Conservation (phyloP, 2,797 vertebrate genomes). For the Helarctos malayanus region DNA sequence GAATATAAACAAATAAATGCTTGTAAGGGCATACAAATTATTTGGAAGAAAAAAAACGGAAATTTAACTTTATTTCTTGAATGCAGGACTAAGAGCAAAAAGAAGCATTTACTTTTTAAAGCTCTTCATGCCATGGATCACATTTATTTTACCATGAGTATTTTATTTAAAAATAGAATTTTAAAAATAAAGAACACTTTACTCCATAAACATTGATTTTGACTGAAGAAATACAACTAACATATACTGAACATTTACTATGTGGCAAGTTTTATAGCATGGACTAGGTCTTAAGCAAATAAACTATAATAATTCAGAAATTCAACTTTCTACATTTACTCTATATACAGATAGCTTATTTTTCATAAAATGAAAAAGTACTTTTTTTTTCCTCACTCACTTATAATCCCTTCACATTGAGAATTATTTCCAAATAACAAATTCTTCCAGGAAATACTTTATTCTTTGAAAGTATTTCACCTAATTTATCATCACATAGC, state of each 20-base stretch:
- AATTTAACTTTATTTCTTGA: constrained; percentile 42
- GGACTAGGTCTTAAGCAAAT: background rate
- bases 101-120: constrained; percentile 34
- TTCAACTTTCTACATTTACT: constrained; percentile 1
- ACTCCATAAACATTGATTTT: constrained; percentile 1
- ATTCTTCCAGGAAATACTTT: constrained; percentile 23
- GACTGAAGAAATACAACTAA: constrained; percentile 10
- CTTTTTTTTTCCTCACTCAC: background rate
- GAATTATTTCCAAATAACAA: constrained; percentile 37
- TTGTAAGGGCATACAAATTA: background rate
- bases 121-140: background rate
- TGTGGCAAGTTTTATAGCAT: background rate
- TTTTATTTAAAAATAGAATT: constrained; percentile 23
- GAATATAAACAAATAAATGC: constrained; percentile 6
- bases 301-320: constrained; percentile 17
- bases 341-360: background rate
- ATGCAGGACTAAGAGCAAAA: constrained; percentile 28
- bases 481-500: background rate
- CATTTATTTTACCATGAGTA: constrained; percentile 11
- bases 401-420: background rate
- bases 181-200: constrained; percentile 31
- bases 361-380: background rate
- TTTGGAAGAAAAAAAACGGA: background rate
- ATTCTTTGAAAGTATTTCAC: constrained; percentile 58
- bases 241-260: background rate